A percentile compares a stretch with the other conserved stretches of the same genome.
phyloP scores from a whole-genome alignment of 2,797 vertebrate species.

The Phylloscopus collybita region DNA sequence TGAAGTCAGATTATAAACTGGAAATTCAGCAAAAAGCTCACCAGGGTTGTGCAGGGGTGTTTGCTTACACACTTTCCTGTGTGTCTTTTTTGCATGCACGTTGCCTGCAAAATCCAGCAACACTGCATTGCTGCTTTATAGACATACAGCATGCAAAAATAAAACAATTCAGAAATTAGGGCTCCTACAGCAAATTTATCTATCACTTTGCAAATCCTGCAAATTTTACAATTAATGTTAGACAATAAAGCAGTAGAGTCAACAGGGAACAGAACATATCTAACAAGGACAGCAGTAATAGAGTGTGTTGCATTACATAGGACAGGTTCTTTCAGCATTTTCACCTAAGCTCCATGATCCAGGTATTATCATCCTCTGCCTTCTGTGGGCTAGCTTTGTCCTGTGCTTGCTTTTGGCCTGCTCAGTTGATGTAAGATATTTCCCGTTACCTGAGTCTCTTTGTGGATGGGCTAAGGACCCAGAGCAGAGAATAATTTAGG shows the following conservation, averaged over 20 bases:
- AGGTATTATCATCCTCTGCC: background rate
- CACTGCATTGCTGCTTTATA: background rate
- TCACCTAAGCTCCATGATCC: background rate
- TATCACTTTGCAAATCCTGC: background rate
- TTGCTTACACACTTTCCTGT: background rate
- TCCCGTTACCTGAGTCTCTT: background rate
- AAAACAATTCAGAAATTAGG: background rate
- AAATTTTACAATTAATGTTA: background rate
- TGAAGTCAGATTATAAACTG: slow-evolving; percentile 21
- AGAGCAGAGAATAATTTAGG: background rate
- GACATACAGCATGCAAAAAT: background rate
- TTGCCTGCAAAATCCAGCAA: background rate
- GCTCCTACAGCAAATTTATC: background rate
- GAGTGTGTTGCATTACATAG: background rate
- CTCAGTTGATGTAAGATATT: background rate
- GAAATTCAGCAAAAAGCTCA: slow-evolving; percentile 1
- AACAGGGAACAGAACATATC: background rate
- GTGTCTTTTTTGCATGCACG: background rate
- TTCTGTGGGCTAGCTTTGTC: background rate
- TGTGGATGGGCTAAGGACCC: rapidly evolving
- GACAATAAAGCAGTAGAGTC: background rate
- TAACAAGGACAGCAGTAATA: background rate
- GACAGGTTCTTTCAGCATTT: background rate
- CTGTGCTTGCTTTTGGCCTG: background rate
- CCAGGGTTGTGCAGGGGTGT: background rate